Conservation (phyloP, 2,797 vertebrate genomes). For the Pygocentrus nattereri region DNA sequence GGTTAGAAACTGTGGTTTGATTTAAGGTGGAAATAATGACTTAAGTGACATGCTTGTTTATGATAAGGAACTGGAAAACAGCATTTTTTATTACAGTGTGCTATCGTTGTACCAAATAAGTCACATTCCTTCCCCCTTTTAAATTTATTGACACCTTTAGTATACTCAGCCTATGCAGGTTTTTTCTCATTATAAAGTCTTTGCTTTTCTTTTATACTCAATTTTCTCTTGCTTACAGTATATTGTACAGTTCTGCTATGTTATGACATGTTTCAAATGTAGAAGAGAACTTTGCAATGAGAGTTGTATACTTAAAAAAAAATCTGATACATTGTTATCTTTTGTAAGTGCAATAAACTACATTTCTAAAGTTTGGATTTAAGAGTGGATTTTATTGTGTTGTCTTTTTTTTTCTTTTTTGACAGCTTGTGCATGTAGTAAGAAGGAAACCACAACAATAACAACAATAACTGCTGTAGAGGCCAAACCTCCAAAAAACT, state of each 20-base stretch:
- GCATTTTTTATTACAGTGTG: not conserved
- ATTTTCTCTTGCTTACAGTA: slow-evolving; percentile 44
- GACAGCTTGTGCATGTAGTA: not conserved
- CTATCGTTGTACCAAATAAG: slow-evolving; percentile 6
- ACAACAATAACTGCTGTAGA: not conserved
- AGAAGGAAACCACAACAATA: not conserved
- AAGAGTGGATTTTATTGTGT: not conserved
- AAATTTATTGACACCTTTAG: slow-evolving; percentile 42
- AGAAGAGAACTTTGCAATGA: slow-evolving; percentile 73
- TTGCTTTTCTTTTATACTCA: slow-evolving; percentile 63
- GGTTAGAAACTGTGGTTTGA: slow-evolving; percentile 14
- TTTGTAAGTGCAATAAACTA: slow-evolving; percentile 62
- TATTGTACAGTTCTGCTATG: slow-evolving; percentile 53
- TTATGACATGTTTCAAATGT: slow-evolving; percentile 64
- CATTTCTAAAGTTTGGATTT: slow-evolving; percentile 43
- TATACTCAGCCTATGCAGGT: slow-evolving; percentile 73
- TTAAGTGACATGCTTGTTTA: slow-evolving; percentile 2
- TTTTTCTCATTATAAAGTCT: slow-evolving; percentile 60
- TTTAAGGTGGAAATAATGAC: not conserved
- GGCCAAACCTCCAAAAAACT: not conserved
- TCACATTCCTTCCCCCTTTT: not conserved
- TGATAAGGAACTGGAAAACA: not conserved
- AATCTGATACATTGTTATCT: slow-evolving; percentile 49
- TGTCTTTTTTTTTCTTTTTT: not conserved
- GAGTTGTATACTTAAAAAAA: slow-evolving; percentile 69